These are phyloP conservation scores for Petrocephalus zakoni DNA, from an alignment of 2,113 vertebrate genomes.

Conservation along the genomic window DNA sequence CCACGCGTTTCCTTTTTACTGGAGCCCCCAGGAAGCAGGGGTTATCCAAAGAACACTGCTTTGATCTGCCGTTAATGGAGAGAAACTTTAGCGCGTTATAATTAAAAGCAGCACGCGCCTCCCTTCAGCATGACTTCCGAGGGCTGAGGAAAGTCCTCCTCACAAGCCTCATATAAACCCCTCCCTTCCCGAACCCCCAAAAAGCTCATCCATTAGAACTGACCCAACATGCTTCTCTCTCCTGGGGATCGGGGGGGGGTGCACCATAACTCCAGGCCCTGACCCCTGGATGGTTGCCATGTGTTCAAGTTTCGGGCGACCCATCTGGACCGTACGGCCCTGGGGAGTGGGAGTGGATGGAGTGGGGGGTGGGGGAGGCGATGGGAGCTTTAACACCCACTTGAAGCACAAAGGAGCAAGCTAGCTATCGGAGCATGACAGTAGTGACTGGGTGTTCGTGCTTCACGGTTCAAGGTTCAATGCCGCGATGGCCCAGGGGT, in stretches of 20 bases:
- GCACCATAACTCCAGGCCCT: not conserved
- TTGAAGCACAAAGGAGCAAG: not conserved
- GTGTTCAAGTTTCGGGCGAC: not conserved
- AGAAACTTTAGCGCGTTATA: not conserved
- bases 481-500: not conserved
- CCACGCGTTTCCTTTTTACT: not conserved
- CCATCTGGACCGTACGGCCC: not conserved
- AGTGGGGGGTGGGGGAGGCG: too few relatives aligned
- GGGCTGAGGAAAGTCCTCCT: not conserved
- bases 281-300: conserved; percentile 14
- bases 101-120: not conserved
- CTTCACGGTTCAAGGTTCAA: conserved; percentile 12
- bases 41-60: not conserved
- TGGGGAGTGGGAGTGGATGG: not conserved
- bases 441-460: not conserved
- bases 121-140: not conserved
- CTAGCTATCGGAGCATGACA: not conserved
- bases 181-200: not conserved
- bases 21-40: not conserved
- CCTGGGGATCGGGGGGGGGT: not conserved
- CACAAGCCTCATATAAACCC: not conserved
- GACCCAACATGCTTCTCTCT: not conserved
- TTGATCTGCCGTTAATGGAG: not conserved
- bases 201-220: conserved; percentile 12
- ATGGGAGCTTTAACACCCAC: not conserved